phyloP scores from a whole-genome alignment of 2,888 invertebrate species.

The Chymomyza procnemis region DNA sequence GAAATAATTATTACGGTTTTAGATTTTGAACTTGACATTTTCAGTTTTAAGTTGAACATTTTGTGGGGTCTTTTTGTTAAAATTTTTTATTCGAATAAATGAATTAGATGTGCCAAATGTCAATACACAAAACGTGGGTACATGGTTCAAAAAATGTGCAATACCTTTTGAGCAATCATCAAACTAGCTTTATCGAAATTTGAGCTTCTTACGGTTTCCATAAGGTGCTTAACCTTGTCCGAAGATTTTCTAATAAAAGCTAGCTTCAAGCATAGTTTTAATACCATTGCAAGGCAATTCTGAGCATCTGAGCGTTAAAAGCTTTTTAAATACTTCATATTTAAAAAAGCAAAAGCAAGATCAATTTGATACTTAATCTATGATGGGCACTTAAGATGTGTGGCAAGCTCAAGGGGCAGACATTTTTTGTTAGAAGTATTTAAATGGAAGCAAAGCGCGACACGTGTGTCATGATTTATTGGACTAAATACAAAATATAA shows the following conservation, averaged over 20 bases:
- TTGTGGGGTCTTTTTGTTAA: not conserved
- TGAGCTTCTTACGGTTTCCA: not conserved
- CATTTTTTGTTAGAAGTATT: constrained; percentile 57
- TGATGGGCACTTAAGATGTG: constrained; percentile 29
- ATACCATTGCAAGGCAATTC: constrained; percentile 19
- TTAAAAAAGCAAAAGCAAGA: constrained; percentile 17
- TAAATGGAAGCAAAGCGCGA: constrained; percentile 64
- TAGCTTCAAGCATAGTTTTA: not conserved
- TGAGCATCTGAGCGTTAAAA: constrained; percentile 40
- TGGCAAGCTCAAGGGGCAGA: constrained; percentile 58
- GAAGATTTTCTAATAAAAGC: not conserved
- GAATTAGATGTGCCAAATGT: not conserved
- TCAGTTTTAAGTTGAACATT: constrained; percentile 23
- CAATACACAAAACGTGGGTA: not conserved
- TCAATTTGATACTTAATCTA: constrained; percentile 9
- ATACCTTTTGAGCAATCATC: not conserved
- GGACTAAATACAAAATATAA: constrained; percentile 66
- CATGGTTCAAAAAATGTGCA: not conserved
- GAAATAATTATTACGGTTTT: constrained; percentile 62
- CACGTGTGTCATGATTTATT: constrained; percentile 71
- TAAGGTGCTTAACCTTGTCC: not conserved
- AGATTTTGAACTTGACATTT: constrained; percentile 68
- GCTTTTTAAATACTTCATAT: constrained; percentile 32
- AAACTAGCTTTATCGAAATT: not conserved
- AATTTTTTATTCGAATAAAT: not conserved